Evolutionary conservation across 2,113 vertebrate species (phyloP).

Genomic region (Anser cygnoides): DNA sequence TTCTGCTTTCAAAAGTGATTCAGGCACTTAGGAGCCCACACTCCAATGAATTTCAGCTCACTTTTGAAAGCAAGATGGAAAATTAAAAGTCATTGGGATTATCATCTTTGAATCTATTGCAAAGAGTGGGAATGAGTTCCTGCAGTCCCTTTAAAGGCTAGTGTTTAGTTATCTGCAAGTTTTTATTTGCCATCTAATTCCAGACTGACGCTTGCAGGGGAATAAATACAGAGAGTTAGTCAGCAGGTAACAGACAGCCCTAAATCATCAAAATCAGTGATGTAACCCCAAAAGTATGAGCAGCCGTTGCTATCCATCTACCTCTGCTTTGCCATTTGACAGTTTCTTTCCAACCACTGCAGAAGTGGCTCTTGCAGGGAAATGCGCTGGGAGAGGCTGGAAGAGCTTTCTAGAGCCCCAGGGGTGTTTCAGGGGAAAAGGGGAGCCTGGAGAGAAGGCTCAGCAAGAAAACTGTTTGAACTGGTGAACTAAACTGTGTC

Average conservation of each 20-base stretch:
- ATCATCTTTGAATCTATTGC: background rate
- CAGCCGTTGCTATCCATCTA: background rate
- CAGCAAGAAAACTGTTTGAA: background rate
- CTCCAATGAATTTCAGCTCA: background rate
- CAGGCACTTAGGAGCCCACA: background rate
- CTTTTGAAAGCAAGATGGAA: background rate
- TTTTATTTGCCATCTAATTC: conserved; percentile 2
- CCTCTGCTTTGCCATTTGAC: background rate
- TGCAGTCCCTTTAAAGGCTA: background rate
- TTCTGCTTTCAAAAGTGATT: background rate
- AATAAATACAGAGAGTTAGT: background rate
- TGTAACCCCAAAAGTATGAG: background rate
- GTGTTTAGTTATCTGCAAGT: background rate
- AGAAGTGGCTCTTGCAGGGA: background rate
- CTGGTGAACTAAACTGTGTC: background rate
- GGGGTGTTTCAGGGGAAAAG: background rate
- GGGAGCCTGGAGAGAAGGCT: background rate
- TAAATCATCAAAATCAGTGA: background rate
- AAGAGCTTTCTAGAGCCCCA: background rate
- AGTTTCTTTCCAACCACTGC: background rate
- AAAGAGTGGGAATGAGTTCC: background rate
- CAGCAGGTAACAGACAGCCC: background rate
- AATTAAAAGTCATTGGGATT: background rate
- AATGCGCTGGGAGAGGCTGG: background rate
- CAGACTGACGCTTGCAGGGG: background rate